Conservation (phyloP, 92 coral and sea anemone genomes). For the Bergia sp. region DNA sequence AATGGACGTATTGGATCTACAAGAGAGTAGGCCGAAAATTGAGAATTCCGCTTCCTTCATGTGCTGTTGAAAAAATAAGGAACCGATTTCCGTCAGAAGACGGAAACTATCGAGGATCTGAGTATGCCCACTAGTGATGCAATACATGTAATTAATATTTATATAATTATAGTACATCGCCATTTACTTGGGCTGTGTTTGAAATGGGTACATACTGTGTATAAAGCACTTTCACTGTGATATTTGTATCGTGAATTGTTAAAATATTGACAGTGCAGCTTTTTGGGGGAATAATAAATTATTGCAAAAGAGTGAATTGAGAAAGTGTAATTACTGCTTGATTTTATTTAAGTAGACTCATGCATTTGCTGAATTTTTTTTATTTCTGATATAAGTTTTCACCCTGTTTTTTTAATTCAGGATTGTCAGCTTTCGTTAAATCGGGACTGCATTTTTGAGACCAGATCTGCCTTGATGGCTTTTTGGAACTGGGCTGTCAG, state of each 20-base stretch:
- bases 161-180: not conserved
- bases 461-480: conserved; percentile 5
- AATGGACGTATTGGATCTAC: not conserved
- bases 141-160: not conserved
- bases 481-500: conserved; percentile 12
- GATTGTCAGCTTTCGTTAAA: not conserved
- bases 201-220: not conserved
- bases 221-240: too few species aligned
- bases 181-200: not conserved
- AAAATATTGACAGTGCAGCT: too few species aligned
- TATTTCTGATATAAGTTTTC: too few species aligned
- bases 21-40: conserved; percentile 22
- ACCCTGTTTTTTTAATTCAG: too few species aligned
- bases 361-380: too few species aligned
- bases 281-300: too few species aligned
- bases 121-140: conserved; percentile 9
- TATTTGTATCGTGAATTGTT: too few species aligned
- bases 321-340: not conserved
- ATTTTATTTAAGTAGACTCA: not conserved
- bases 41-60: conserved; percentile 24
- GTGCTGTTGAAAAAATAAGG: conserved; percentile 10
- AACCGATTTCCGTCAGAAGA: conserved; percentile 18
- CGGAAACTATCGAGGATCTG: not conserved
- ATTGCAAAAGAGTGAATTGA: not conserved
- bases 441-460: conserved; percentile 24